Base-by-base conservation (phyloP, 2,797 vertebrate species). In the Ceryle rudis region DNA sequence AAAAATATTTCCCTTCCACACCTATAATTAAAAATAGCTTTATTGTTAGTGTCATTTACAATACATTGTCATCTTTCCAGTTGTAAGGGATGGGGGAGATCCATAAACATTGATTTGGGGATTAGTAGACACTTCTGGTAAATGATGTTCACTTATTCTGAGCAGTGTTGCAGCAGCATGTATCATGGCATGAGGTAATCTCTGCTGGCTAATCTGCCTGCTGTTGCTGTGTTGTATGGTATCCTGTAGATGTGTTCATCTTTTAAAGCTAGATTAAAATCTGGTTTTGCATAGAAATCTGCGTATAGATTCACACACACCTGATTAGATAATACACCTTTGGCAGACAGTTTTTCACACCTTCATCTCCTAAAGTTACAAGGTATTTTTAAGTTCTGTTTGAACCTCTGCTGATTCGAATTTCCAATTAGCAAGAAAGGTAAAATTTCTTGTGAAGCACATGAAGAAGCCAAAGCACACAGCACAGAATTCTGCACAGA, bases 401-500 rank as follows among this genome's bases (percentile, higher is more conserved):
- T 90, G 81, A 94, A 81, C 37, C 49, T 93, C 66, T 87, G 39
- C 69, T 61, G 55, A 41, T 93, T 83, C 85, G 83, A 97, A 96
- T 97, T 97, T 95, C 81, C 95, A 29, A 95, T 95, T 37, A 93
- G 29, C 54, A 74, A 71, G 75, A 60, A 81, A 89, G 60, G 35
- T 87, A 89, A 88, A 91, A 71, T 81, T 87, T 33, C 49, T 87
- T 89, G 26, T 55, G 61, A 81, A 83, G 79, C 33, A 90, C 3
- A 16, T 86, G 67, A 90, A 94, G 70, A 77, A 93, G 73, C 60
- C 5, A 29, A 29, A 84, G 69, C 47, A 84, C 21, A 71, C 61
- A 81, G 79, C 55, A 52, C 35, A 26, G 11, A 94, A 61, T 49
- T 82, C 57, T 52, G 11, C 28, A 52, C 29, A 81, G 65, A 19